Conservation (phyloP, 2,113 vertebrate genomes). For the Anser cygnoides region DNA sequence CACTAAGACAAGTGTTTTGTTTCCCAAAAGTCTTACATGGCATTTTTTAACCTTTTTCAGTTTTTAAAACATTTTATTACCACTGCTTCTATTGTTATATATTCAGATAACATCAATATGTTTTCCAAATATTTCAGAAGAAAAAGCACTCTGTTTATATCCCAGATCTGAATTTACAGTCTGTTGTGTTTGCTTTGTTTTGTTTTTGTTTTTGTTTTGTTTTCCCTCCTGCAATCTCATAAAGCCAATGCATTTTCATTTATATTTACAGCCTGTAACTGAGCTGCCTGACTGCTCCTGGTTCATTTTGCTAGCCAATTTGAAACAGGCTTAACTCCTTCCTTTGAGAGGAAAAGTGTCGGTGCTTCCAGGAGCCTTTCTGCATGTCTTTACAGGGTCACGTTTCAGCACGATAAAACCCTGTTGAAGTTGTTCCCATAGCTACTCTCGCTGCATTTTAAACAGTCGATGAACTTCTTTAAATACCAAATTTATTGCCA, state of each 20-base stretch:
- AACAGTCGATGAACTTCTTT: conserved; percentile 27
- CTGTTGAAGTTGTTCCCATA: neutral
- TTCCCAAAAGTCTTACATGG: neutral
- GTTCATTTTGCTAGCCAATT: rapidly evolving
- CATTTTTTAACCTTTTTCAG: neutral
- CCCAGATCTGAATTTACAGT: neutral
- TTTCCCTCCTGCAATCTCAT: too few relatives aligned
- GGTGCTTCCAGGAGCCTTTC: neutral
- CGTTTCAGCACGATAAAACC: neutral
- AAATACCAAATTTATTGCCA: conserved; percentile 71
- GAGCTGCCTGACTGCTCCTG: neutral
- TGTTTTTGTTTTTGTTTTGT: neutral
- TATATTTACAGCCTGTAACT: neutral
- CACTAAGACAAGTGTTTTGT: neutral
- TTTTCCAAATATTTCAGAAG: neutral
- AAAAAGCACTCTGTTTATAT: neutral
- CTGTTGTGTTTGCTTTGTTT: too few relatives aligned
- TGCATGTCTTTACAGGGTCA: neutral
- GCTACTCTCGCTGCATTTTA: neutral
- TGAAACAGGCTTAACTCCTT: neutral
- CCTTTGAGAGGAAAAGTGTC: neutral
- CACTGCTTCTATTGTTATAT: neutral
- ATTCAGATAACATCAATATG: neutral
- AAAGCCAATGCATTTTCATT: neutral
- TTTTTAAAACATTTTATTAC: neutral